These are phyloP conservation scores for Oscheius sp. DNA, from an alignment of 1,140 invertebrate genomes.

Conservation along the genomic window DNA sequence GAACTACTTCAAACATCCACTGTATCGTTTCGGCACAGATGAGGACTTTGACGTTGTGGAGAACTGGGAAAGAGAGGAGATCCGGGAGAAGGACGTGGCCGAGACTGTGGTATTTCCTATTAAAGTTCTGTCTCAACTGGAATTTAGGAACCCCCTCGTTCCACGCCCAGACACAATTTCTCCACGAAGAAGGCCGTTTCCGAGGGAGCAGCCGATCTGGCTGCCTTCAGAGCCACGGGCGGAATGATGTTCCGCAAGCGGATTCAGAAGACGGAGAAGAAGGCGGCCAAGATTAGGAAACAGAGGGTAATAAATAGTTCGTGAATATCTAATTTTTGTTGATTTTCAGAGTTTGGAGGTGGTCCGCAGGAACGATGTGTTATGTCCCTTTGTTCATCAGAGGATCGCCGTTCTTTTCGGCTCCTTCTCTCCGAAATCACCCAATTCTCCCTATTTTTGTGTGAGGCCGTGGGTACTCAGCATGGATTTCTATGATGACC, in stretches of 20 bases:
- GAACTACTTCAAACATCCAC: slow-evolving; percentile 75
- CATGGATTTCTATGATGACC: slow-evolving; percentile 90
- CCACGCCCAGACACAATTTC: background rate
- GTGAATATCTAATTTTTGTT: background rate
- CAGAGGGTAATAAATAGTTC: slow-evolving; percentile 2
- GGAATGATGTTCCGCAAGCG: slow-evolving; percentile 31
- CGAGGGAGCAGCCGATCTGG: slow-evolving; percentile 15
- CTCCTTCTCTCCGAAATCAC: slow-evolving; percentile 78
- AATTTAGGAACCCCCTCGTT: slow-evolving; percentile 10
- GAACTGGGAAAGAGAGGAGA: slow-evolving; percentile 17
- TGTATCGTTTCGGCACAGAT: slow-evolving; percentile 67
- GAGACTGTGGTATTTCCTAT: background rate
- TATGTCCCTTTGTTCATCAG: slow-evolving; percentile 84
- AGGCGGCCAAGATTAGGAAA: slow-evolving; percentile 15
- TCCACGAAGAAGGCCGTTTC: background rate
- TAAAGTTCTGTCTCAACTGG: background rate
- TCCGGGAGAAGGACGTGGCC: slow-evolving; percentile 10
- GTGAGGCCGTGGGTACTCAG: slow-evolving; percentile 71
- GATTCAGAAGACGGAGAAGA: background rate
- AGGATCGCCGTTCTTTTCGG: slow-evolving; percentile 83
- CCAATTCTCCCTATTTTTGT: slow-evolving; percentile 52
- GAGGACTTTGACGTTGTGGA: slow-evolving; percentile 29
- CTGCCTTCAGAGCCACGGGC: slow-evolving; percentile 20
- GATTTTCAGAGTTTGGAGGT: slow-evolving; percentile 12
- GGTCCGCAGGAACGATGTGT: slow-evolving; percentile 69